Conservation (phyloP, 1,140 invertebrate species). For the Nylanderia fulva region DNA sequence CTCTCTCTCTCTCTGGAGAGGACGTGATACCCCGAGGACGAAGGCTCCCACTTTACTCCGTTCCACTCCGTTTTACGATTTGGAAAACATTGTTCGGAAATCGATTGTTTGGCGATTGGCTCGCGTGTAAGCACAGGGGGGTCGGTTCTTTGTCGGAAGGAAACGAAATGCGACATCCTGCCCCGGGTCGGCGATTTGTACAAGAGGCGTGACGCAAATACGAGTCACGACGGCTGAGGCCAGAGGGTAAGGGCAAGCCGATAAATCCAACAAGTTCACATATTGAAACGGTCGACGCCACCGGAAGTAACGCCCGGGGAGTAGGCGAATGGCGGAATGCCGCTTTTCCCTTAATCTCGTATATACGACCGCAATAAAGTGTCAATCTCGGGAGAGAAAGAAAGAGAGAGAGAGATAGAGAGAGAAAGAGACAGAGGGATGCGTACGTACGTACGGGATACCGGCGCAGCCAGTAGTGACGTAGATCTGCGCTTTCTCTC, state of each 20-base stretch:
- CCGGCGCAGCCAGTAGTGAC: slow-evolving; percentile 11
- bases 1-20: no score
- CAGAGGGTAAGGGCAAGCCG: slow-evolving; percentile 24
- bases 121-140: slow-evolving; percentile 1
- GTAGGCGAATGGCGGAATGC: slow-evolving; percentile 45
- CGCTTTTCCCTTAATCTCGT: slow-evolving; percentile 55
- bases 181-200: slow-evolving; percentile 47
- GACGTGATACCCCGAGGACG: neutral
- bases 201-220: slow-evolving; percentile 54
- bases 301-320: slow-evolving; percentile 27
- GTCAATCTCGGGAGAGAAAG: slow-evolving; percentile 37
- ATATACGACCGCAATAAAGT: slow-evolving; percentile 63
- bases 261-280: slow-evolving; percentile 63
- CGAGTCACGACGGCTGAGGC: slow-evolving; percentile 18
- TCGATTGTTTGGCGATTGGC: slow-evolving; percentile 36
- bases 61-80: slow-evolving; percentile 1
- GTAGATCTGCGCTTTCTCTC: neutral
- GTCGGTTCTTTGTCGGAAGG: slow-evolving; percentile 1
- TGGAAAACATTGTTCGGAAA: slow-evolving; percentile 34
- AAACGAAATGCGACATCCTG: slow-evolving; percentile 43
- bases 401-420: no score
- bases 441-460: neutral
- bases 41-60: neutral
- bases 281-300: slow-evolving; percentile 51
- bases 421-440: no score